Base-by-base conservation (phyloP, 2,797 vertebrate genomes). In the Pangasius larnaudii region DNA sequence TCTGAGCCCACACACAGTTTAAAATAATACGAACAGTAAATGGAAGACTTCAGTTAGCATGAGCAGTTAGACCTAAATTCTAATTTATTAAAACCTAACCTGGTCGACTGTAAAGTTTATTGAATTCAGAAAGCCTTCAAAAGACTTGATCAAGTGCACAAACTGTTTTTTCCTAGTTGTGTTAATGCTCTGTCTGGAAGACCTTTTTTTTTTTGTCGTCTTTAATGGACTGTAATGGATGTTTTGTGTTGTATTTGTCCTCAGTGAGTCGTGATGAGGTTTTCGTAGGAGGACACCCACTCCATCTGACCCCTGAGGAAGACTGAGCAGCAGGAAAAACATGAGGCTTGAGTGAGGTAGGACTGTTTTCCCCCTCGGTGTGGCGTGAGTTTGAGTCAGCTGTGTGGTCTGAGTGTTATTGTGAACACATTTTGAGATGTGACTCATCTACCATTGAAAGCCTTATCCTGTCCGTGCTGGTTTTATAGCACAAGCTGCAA, bases 311-410 rank as follows among this genome's bases (percentile, higher is more conserved):
- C 81, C 78, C 90, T 89, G 91, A 85, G 89, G 90, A 88, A 71
- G 88, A 72, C 85, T 90, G 90, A 84, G 86, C 85, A 92, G 94
- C 94, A 94, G 94, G 90, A 94, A 10, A 10, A 89, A 85, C 90
- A 93, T 91, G 91, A 87, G 93, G 94, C 91, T 93, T 93, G 94
- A 93, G 92, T 96, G 93, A 95, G 94, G 93, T 96, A 92, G 8
- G 74, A 61, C n/a, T 36, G 14, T 24, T 11, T n/a, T 42, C 30
- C 33, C 11, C 53, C 33, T 14, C 78, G 0, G 33, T 14, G 53
- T 59, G 30, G 18, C 5, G 19, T 1, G 42, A 30, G 81, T 63
- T 49, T n/a, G 39, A 46, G 59, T 82, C 59, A 46, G 14, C 27
- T 7, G 27, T 49, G 81, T 46, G 81, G 81, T 83, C 59, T 1